Evolutionary conservation across 2,888 invertebrate species (phyloP).

Genomic region (Aporophyla nigra): DNA sequence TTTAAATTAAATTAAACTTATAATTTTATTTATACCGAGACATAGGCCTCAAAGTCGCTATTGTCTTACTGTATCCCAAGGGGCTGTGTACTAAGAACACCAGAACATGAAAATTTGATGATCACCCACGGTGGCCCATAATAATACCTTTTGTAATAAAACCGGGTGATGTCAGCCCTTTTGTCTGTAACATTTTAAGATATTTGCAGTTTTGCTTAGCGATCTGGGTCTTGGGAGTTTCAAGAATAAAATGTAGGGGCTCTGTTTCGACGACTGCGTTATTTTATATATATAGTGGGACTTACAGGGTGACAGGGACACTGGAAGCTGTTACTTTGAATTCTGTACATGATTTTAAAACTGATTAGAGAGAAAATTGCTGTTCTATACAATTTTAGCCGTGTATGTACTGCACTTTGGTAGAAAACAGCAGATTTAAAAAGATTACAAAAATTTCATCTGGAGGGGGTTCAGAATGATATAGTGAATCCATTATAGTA

Average conservation of each 20-base stretch:
- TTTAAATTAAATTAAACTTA: neutral
- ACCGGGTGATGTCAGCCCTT: conserved; percentile 47
- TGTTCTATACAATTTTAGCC: too few species aligned
- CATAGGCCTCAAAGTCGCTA: neutral
- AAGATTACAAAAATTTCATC: too few species aligned
- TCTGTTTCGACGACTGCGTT: conserved; percentile 13
- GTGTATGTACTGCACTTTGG: too few species aligned
- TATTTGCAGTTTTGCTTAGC: conserved; percentile 42
- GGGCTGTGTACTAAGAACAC: conserved; percentile 26
- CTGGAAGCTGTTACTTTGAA: too few species aligned
- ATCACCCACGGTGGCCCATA: conserved; percentile 53
- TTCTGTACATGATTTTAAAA: too few species aligned
- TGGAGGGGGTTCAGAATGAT: too few species aligned
- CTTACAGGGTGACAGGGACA: too few species aligned
- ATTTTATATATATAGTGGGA: neutral
- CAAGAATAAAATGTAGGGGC: neutral
- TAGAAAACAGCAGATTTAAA: too few species aligned
- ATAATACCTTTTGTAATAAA: conserved; percentile 71
- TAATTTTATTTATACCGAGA: too few species aligned
- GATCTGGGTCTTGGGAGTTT: conserved; percentile 14
- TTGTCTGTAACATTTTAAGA: conserved; percentile 58
- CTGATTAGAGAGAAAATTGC: too few species aligned
- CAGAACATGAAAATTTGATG: conserved; percentile 71
- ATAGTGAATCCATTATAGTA: too few species aligned
- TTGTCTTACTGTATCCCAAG: conserved; percentile 23